Evolutionary conservation across 2,888 invertebrate genomes (phyloP).

Genomic region (Drosophila cognata): DNA sequence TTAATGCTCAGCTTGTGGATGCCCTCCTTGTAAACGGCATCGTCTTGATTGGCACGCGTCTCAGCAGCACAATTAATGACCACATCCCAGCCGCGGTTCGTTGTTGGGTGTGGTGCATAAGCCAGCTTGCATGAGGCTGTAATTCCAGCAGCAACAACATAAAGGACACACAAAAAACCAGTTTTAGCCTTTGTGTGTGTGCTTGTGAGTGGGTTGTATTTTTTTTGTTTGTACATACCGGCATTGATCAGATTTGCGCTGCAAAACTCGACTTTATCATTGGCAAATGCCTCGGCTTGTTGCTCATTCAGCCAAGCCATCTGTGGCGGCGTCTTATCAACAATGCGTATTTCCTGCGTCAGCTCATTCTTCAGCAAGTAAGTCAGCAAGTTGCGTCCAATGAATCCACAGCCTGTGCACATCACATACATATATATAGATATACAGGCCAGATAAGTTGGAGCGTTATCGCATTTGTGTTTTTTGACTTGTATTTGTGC

Average conservation of each 20-base stretch:
- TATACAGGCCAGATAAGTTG: slow-evolving; percentile 41
- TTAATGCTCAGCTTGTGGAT: slow-evolving; percentile 93
- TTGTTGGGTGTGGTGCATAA: slow-evolving; percentile 87
- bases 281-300: slow-evolving; percentile 90
- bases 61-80: slow-evolving; percentile 97
- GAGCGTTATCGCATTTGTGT: slow-evolving; percentile 6
- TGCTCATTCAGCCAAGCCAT: slow-evolving; percentile 94
- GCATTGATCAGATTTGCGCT: slow-evolving; percentile 96
- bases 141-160: slow-evolving; percentile 59
- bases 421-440: background rate
- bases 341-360: slow-evolving; percentile 91
- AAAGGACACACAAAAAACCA: slow-evolving; percentile 55
- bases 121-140: slow-evolving; percentile 93
- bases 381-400: slow-evolving; percentile 94
- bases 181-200: slow-evolving; percentile 46
- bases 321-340: slow-evolving; percentile 97
- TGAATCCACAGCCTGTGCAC: slow-evolving; percentile 95
- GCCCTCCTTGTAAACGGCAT: slow-evolving; percentile 96
- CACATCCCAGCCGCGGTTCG: slow-evolving; percentile 89
- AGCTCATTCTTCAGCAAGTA: slow-evolving; percentile 92
- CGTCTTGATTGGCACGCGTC: slow-evolving; percentile 94
- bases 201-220: slow-evolving; percentile 27
- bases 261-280: slow-evolving; percentile 92
- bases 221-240: slow-evolving; percentile 86
- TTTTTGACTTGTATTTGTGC: slow-evolving; percentile 15